Conservation (phyloP, 2,888 invertebrate species). For the Aphidoletes aphidimyza region DNA sequence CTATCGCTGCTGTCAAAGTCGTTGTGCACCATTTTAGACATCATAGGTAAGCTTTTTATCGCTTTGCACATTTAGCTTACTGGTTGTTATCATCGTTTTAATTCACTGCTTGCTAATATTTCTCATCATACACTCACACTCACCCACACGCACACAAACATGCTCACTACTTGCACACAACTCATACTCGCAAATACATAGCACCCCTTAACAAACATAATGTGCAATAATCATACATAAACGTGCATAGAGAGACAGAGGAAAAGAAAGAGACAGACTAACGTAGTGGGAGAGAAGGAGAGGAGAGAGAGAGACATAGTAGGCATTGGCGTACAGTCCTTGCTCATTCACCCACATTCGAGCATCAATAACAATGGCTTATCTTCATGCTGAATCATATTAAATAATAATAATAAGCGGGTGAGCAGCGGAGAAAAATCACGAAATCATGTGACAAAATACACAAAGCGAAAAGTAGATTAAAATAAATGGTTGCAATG, state of each 20-base stretch:
- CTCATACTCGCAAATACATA: not conserved
- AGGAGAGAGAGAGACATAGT: no score
- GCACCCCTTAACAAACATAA: not conserved
- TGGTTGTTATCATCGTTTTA: slow-evolving; percentile 42
- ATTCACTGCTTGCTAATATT: slow-evolving; percentile 40
- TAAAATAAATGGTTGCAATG: slow-evolving; percentile 37
- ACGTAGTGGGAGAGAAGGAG: no score
- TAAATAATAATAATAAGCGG: slow-evolving; percentile 46
- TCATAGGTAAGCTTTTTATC: slow-evolving; percentile 49
- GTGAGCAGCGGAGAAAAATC: slow-evolving; percentile 11
- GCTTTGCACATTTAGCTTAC: slow-evolving; percentile 46
- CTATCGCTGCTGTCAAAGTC: slow-evolving; percentile 42
- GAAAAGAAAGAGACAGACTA: no score
- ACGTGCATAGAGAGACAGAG: not conserved
- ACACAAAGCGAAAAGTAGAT: slow-evolving; percentile 46
- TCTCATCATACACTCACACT: not conserved
- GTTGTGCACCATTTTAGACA: slow-evolving; percentile 30
- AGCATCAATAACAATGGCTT: slow-evolving; percentile 51
- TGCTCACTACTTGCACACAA: not conserved
- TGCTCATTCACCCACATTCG: slow-evolving; percentile 29
- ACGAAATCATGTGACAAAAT: slow-evolving; percentile 47
- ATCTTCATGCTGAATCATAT: slow-evolving; percentile 42
- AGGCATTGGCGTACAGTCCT: not conserved
- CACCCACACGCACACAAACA: not conserved
- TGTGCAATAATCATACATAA: not conserved